Evolutionary conservation across 2,113 vertebrate species (phyloP).

Genomic region (Nyctereutes procyonoides): DNA sequence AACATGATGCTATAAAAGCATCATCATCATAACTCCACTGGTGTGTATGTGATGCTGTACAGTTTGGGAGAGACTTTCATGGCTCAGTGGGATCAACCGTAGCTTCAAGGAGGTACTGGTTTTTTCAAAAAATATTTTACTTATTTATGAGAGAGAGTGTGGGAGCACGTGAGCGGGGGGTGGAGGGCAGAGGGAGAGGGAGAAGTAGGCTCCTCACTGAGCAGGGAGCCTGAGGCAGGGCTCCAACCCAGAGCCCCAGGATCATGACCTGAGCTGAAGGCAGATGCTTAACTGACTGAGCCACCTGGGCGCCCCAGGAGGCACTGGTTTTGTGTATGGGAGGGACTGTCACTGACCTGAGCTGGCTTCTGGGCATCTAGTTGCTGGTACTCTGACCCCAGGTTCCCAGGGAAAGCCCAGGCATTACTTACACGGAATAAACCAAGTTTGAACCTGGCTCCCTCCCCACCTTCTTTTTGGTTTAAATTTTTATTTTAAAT

Average conservation of each 20-base stretch:
- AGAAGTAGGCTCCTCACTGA: background rate
- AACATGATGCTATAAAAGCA: background rate
- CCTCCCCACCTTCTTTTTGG: accelerated
- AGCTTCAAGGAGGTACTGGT: background rate
- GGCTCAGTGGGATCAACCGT: background rate
- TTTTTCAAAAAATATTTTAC: background rate
- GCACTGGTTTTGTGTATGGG: too few relatives aligned
- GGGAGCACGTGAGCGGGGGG: background rate
- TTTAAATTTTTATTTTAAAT: background rate
- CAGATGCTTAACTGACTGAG: background rate
- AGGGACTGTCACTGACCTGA: background rate
- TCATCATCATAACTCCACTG: too few relatives aligned
- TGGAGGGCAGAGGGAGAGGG: background rate
- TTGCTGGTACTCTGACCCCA: background rate
- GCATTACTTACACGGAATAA: background rate
- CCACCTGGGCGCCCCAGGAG: background rate
- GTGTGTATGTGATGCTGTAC: background rate
- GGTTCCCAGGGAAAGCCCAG: background rate
- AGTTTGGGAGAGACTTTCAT: background rate
- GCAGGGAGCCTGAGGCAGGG: background rate
- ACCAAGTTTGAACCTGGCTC: background rate
- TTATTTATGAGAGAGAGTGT: background rate
- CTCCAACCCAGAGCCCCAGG: background rate
- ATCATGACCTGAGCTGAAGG: background rate
- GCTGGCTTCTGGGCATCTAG: background rate